Conservation (phyloP, 2,113 vertebrate species). For the Bothrops jararaca region DNA sequence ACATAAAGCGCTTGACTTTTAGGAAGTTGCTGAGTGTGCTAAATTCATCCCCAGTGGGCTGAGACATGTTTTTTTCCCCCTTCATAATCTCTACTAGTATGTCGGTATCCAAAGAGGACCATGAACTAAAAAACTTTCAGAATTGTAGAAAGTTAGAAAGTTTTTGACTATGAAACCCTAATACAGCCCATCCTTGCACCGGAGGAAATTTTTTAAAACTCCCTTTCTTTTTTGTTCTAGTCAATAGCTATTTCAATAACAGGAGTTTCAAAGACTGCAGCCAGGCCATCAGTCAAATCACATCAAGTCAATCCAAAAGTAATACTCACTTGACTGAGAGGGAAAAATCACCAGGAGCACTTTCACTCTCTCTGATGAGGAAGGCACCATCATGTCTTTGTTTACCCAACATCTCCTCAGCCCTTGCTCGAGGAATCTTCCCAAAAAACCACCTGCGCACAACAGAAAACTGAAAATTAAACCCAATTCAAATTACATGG, state of each 20-base stretch:
- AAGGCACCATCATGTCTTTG: constrained; percentile 98
- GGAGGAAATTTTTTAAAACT: not conserved
- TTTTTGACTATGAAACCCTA: not conserved
- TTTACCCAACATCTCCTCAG: constrained; percentile 98
- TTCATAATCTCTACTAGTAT: not conserved
- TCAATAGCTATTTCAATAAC: not conserved
- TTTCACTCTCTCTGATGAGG: constrained; percentile 97
- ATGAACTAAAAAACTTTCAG: not conserved
- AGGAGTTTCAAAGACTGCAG: not conserved
- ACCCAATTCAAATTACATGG: not conserved
- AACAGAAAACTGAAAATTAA: constrained; percentile 25
- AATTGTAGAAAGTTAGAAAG: not conserved
- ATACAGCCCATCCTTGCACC: not conserved
- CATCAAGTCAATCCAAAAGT: not conserved
- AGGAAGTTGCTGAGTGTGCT: not conserved
- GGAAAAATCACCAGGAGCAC: constrained; percentile 92
- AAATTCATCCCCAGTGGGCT: not conserved
- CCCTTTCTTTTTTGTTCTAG: not conserved
- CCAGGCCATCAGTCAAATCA: not conserved
- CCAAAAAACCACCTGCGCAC: constrained; percentile 95
- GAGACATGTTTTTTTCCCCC: not conserved
- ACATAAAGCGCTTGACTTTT: not conserved
- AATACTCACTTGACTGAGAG: not conserved
- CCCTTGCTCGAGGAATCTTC: constrained; percentile 96
- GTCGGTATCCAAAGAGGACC: not conserved